Evolutionary conservation across 2,113 vertebrate species (phyloP), one percentile per base, ranked within the genome.

Genomic region (Passerina amoena): DNA sequence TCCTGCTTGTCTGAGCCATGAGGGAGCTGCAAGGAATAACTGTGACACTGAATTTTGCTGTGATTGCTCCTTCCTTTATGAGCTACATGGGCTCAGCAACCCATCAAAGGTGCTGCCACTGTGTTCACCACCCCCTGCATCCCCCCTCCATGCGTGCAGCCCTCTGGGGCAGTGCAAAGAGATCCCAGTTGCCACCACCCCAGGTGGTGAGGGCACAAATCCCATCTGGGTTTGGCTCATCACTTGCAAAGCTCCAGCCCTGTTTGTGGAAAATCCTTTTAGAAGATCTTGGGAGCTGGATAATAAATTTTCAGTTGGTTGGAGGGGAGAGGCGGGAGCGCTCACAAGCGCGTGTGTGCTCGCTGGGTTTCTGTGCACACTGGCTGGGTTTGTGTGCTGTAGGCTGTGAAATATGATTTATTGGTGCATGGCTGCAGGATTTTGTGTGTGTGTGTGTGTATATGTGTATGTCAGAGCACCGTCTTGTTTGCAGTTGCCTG

Each of bases 401-500:
- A 69, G 85, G 65, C 84, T 91, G 84, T 95, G 82, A 92, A 96
- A 87, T 89, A 27, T 77, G 89, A 92, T 91, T 94, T 94, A 89
- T 72, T 76, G 73, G 82, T 69, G 89, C 89, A 54, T 21, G 4
- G 89, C 84, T 87, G 86, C 59, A 92, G 89, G 61, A 71, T 40
- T 51, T 4, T 59, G 9, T 38, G 38, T 38, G 38, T 10, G 38
- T 38, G 38, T 10, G 31, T 66, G 42, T 64, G 24, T 45, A 54
- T 57, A 1, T 65, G 2, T 77, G 4, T 70, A 42, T 71, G 44
- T 40, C 23, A 4, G 61, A 83, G 65, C 88, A 70, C 56, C 5
- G 7, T 64, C 86, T 79, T 60, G 44, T 92, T 96, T 82, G 81
- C 93, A 82, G 86, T 51, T 86, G 72, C 95, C 69, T 89, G 81